phyloP scores from a whole-genome alignment of 2,888 invertebrate species.

The Eurytoma adleriae region DNA sequence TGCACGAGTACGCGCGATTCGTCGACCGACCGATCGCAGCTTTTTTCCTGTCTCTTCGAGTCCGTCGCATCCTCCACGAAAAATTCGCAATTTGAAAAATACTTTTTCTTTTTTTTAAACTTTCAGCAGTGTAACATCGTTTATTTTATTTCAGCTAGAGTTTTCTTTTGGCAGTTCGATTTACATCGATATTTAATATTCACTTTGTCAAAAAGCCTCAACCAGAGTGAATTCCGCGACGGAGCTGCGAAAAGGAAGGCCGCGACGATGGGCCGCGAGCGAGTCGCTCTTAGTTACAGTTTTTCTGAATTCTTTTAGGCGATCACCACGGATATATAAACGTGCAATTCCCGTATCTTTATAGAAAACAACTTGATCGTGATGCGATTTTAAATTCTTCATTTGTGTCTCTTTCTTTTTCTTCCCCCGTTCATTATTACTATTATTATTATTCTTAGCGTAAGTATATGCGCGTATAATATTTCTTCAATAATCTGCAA shows the following conservation, averaged over 20 bases:
- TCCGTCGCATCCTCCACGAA: slow-evolving; percentile 9
- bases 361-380: slow-evolving; percentile 33
- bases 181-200: slow-evolving; percentile 19
- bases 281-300: slow-evolving; percentile 28
- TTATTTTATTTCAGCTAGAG: slow-evolving; percentile 24
- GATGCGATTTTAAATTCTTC: slow-evolving; percentile 37
- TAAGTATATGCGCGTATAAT: slow-evolving; percentile 44
- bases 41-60: not conserved
- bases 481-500: slow-evolving; percentile 51
- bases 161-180: not conserved
- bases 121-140: not conserved
- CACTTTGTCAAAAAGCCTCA: slow-evolving; percentile 11
- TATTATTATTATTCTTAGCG: slow-evolving; percentile 32
- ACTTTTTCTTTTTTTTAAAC: slow-evolving; percentile 12
- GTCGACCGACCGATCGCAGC: not conserved
- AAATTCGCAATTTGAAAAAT: slow-evolving; percentile 28
- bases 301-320: slow-evolving; percentile 50
- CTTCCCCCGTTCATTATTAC: slow-evolving; percentile 9
- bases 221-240: slow-evolving; percentile 33
- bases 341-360: slow-evolving; percentile 23
- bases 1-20: slow-evolving; percentile 29
- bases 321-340: slow-evolving; percentile 17
- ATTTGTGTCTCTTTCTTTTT: slow-evolving; percentile 32
- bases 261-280: not conserved
- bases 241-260: slow-evolving; percentile 8